phyloP scores from a whole-genome alignment of 2,888 invertebrate species.

The Hartigia nigra region DNA sequence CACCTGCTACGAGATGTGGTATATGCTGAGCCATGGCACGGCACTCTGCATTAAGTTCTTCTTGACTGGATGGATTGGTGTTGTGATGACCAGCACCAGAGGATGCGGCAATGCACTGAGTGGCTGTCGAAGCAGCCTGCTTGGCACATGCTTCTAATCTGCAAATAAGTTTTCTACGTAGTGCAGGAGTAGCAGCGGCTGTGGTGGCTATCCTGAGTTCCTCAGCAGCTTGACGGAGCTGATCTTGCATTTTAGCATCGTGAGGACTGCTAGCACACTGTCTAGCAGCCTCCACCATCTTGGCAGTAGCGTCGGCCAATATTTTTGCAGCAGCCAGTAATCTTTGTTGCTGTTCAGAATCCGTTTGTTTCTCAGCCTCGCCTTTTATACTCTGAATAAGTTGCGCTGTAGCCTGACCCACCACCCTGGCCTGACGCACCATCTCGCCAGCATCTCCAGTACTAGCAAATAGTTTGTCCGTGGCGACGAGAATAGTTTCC shows the following conservation, averaged over 20 bases:
- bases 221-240: constrained; percentile 89
- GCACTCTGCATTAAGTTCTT: constrained; percentile 81
- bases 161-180: constrained; percentile 76
- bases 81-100: constrained; percentile 84
- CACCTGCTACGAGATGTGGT: constrained; percentile 83
- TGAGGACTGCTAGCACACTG: constrained; percentile 89
- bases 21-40: constrained; percentile 80
- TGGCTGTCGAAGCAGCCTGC: constrained; percentile 88
- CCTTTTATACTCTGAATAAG: constrained; percentile 94
- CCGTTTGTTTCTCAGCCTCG: constrained; percentile 90
- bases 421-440: constrained; percentile 90
- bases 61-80: constrained; percentile 75
- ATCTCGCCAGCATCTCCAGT: constrained; percentile 92
- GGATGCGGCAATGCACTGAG: constrained; percentile 90
- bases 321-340: constrained; percentile 94
- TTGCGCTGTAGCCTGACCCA: constrained; percentile 94
- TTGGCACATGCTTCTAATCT: constrained; percentile 74
- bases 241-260: constrained; percentile 85
- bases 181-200: constrained; percentile 84
- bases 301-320: constrained; percentile 94
- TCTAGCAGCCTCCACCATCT: constrained; percentile 96
- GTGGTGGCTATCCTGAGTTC: constrained; percentile 91
- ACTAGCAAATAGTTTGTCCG: constrained; percentile 87
- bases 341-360: constrained; percentile 89
- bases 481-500: constrained; percentile 89